Conservation (phyloP, 1,140 invertebrate species). For the Drosophila nasuta region DNA sequence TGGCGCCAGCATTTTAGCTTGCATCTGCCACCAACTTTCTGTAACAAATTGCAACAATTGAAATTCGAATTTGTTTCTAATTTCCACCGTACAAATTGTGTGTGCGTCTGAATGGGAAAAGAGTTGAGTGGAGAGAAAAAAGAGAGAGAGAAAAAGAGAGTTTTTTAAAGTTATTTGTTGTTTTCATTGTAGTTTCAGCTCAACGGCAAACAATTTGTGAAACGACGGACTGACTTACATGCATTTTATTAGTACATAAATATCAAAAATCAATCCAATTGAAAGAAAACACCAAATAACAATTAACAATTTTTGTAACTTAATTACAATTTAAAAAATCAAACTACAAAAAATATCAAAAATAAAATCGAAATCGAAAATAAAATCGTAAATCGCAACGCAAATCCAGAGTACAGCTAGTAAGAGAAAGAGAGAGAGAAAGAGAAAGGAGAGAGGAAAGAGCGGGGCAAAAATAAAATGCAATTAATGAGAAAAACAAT, state of each 20-base stretch:
- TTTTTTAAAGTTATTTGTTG: conserved; percentile 32
- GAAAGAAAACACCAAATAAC: conserved; percentile 47
- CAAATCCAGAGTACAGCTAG: not conserved
- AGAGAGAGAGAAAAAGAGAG: not conserved
- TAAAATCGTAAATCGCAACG: not conserved
- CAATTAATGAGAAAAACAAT: conserved; percentile 32
- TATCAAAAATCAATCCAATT: conserved; percentile 68
- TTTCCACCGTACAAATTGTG: conserved; percentile 17
- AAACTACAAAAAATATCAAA: conserved; percentile 1
- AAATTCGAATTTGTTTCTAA: conserved; percentile 43
- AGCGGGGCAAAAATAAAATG: conserved; percentile 9
- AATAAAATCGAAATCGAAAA: not conserved
- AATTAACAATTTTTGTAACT: conserved; percentile 52
- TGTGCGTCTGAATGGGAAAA: not conserved
- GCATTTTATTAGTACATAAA: conserved; percentile 80
- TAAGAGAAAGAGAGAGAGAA: not conserved
- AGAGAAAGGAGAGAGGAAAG: conserved; percentile 9
- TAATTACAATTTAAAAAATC: conserved; percentile 39
- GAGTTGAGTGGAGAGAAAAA: not conserved
- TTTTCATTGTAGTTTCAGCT: conserved; percentile 42
- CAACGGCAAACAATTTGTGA: conserved; percentile 74
- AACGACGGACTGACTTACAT: conserved; percentile 82
- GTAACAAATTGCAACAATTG: conserved; percentile 44
- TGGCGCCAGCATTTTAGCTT: conserved; percentile 21
- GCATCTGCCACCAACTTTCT: conserved; percentile 24